A percentile compares a stretch with the other conserved stretches of the same genome.
Evolutionary conservation across 2,888 invertebrate genomes (phyloP).

Genomic region (Crepidodera aurea): DNA sequence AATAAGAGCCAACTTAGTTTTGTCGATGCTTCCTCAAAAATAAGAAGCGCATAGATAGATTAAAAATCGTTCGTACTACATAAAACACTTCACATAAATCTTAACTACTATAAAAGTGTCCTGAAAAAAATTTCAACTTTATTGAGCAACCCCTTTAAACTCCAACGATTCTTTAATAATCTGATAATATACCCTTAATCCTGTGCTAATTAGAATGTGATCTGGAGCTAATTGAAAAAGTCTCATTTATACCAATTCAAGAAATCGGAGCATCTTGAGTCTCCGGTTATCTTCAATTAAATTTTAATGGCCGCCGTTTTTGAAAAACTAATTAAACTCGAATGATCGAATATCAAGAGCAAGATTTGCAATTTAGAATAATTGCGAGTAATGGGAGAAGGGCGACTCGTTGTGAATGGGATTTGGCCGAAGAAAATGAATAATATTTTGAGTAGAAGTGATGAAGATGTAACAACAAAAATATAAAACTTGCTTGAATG

Average conservation of each 20-base stretch:
- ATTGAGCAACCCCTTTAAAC: not conserved
- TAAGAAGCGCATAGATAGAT: too few species aligned
- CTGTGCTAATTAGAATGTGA: slow-evolving; percentile 30
- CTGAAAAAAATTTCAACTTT: too few species aligned
- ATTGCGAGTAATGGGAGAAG: slow-evolving; percentile 10
- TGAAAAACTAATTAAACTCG: slow-evolving; percentile 37
- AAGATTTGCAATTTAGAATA: slow-evolving; percentile 33
- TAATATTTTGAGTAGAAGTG: too few species aligned
- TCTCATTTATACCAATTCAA: slow-evolving; percentile 29
- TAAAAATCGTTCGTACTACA: too few species aligned
- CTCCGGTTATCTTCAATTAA: slow-evolving; percentile 26
- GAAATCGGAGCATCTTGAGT: slow-evolving; percentile 22
- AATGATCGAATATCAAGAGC: slow-evolving; percentile 33
- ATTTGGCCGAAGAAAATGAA: too few species aligned
- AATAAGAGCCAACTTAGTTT: too few species aligned
- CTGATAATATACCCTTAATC: slow-evolving; percentile 23
- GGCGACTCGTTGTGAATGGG: not conserved
- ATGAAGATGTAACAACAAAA: too few species aligned
- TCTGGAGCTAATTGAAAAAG: slow-evolving; percentile 29
- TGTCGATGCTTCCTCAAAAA: too few species aligned
- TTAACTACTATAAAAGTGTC: too few species aligned
- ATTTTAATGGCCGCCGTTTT: slow-evolving; percentile 15
- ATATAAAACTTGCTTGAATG: too few species aligned
- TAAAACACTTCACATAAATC: too few species aligned
- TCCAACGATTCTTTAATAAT: slow-evolving; percentile 7